phyloP scores from a whole-genome alignment of 2,888 invertebrate genomes.

The Tetheella fluctuosa region DNA sequence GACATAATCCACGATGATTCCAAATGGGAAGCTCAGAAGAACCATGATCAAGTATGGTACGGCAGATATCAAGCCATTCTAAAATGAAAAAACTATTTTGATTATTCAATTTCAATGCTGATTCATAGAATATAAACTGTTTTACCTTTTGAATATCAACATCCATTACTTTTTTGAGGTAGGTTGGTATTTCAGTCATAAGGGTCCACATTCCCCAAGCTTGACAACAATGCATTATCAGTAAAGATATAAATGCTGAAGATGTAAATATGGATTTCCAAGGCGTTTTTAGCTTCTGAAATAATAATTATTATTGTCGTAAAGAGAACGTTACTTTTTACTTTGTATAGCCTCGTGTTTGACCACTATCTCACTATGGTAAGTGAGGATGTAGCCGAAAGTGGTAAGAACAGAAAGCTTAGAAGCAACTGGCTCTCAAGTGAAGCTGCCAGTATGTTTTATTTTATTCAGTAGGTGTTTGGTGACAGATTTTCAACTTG shows the following conservation, averaged over 20 bases:
- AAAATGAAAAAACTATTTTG: conserved; percentile 27
- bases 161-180: conserved; percentile 82
- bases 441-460: too few species aligned
- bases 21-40: conserved; percentile 69
- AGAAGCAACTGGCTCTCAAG: too few species aligned
- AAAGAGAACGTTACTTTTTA: too few species aligned
- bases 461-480: too few species aligned
- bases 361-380: too few species aligned
- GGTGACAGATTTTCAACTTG: too few species aligned
- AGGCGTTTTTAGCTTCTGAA: conserved; percentile 66
- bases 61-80: conserved; percentile 87
- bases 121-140: neutral
- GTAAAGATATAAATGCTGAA: conserved; percentile 79
- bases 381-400: too few species aligned
- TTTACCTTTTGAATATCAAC: conserved; percentile 80
- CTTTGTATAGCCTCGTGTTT: too few species aligned
- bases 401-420: too few species aligned
- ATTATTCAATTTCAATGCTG: neutral
- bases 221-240: conserved; percentile 83
- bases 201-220: conserved; percentile 88
- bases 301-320: conserved; percentile 7
- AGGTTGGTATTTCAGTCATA: conserved; percentile 86
- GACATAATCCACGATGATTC: conserved; percentile 77
- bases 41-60: conserved; percentile 88
- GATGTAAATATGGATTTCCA: conserved; percentile 85